Evolutionary conservation across 1,140 invertebrate species (phyloP).

Genomic region (Caerostris darwini): DNA sequence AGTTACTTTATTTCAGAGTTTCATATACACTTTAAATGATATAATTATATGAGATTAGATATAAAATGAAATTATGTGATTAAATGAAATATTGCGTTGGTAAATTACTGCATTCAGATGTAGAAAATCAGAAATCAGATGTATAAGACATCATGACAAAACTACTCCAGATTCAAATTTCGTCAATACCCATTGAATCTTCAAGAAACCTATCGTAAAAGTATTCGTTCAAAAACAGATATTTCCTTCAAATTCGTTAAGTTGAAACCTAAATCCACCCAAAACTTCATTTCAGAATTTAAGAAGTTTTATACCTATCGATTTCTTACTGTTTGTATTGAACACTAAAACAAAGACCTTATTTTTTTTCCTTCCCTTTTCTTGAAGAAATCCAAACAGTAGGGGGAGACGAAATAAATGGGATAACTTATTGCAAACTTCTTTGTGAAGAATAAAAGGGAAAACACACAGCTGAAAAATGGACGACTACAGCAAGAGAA

Average conservation of each 20-base stretch:
- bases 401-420: not conserved
- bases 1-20: no score
- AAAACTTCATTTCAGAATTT: not conserved
- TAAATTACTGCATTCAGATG: no score
- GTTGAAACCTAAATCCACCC: not conserved
- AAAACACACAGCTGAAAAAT: constrained; percentile 23
- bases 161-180: no score
- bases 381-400: not conserved
- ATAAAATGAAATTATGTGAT: no score
- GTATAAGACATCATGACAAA: no score
- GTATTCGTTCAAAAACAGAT: not conserved
- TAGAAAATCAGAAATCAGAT: no score
- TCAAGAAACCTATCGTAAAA: no score
- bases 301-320: not conserved
- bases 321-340: not conserved
- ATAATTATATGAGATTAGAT: no score
- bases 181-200: no score
- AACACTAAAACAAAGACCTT: constrained; percentile 9
- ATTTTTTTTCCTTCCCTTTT: not conserved
- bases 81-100: no score
- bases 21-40: no score
- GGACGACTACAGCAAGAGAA: not conserved
- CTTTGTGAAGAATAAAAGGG: constrained; percentile 18
- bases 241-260: not conserved
- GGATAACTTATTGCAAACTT: constrained; percentile 35